Evolutionary conservation across 2,113 vertebrate species (phyloP).

Genomic region (Cheilinus undulatus): DNA sequence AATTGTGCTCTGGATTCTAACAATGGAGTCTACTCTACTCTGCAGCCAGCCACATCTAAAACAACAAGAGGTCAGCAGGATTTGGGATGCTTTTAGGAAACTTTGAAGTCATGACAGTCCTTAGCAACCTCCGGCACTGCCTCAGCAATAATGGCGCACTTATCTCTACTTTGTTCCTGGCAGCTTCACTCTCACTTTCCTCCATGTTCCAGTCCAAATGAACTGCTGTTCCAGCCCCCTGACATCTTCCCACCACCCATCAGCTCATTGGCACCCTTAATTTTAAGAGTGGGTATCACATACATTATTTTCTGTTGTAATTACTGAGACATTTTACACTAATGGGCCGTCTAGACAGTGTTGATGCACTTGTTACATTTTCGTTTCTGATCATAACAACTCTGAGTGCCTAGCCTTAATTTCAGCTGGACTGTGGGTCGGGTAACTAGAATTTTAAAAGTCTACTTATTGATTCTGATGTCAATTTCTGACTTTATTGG

Average conservation of each 20-base stretch:
- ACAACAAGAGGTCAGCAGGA: neutral
- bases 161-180: neutral
- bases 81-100: neutral
- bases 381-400: slow-evolving; percentile 12
- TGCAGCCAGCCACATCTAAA: neutral
- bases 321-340: slow-evolving; percentile 20
- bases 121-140: neutral
- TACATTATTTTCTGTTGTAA: slow-evolving; percentile 9
- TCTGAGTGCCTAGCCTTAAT: neutral
- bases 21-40: neutral
- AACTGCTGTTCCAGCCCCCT: neutral
- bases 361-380: slow-evolving; percentile 20
- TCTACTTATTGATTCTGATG: neutral
- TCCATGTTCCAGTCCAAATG: neutral
- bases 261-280: slow-evolving; percentile 9
- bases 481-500: neutral
- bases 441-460: slow-evolving; percentile 1
- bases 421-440: neutral
- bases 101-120: neutral
- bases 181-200: neutral
- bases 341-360: slow-evolving; percentile 37
- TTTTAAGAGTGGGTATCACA: slow-evolving; percentile 1
- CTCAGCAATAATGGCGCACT: neutral
- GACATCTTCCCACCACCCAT: neutral
- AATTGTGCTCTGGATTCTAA: neutral